A percentile compares a stretch with the other conserved stretches of the same genome.
Evolutionary conservation across 2,113 vertebrate genomes (phyloP).

Genomic region (Gymnarchus niloticus): DNA sequence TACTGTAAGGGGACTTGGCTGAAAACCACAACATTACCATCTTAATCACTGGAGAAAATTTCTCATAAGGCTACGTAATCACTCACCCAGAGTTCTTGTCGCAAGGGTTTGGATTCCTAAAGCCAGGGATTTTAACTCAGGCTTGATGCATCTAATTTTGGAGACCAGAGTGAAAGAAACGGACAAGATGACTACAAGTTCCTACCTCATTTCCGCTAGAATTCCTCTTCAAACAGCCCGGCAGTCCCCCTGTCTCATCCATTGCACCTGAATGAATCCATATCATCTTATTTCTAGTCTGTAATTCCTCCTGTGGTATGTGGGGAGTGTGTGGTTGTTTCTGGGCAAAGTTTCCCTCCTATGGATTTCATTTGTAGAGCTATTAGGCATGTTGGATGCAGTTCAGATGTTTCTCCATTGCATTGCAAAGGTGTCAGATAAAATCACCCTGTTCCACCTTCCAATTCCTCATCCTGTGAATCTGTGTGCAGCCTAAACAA

Average conservation of each 20-base stretch:
- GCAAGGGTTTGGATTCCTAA: slow-evolving; percentile 70
- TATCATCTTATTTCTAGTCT: too few species aligned
- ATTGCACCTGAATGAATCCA: too few species aligned
- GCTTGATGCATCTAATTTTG: slow-evolving; percentile 70
- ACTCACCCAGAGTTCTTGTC: slow-evolving; percentile 72
- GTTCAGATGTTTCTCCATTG: background rate
- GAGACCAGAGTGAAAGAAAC: slow-evolving; percentile 8
- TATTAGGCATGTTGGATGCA: background rate
- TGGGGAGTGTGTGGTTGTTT: background rate
- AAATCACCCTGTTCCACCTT: background rate
- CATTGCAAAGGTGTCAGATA: background rate
- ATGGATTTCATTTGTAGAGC: background rate
- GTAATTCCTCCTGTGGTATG: background rate
- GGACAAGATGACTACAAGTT: background rate
- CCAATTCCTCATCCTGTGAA: background rate
- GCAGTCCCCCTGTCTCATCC: too few species aligned
- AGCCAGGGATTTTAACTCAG: slow-evolving; percentile 82
- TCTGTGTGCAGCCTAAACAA: background rate
- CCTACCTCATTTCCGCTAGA: background rate
- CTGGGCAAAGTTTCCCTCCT: background rate
- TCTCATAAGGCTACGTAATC: background rate
- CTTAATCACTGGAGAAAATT: background rate
- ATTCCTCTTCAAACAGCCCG: background rate
- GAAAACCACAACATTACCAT: background rate
- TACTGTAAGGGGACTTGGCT: background rate